A percentile compares a stretch with the other conserved stretches of the same genome.
Conservation (phyloP, 2,888 invertebrate genomes). For the Archips xylosteana region DNA sequence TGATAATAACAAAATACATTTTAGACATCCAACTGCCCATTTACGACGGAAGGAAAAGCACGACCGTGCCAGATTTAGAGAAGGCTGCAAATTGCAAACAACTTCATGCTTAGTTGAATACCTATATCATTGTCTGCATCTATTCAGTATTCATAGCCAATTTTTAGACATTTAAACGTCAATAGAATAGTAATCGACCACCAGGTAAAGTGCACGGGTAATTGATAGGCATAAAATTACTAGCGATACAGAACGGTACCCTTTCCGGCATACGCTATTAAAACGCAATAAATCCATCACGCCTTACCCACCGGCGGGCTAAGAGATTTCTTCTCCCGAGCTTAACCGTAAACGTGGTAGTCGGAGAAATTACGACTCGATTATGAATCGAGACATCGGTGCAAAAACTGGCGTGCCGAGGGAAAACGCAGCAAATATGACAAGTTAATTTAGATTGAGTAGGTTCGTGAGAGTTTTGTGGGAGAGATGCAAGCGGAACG, state of each 20-base stretch:
- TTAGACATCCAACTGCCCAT: neutral
- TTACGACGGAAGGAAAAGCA: neutral
- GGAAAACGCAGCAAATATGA: slow-evolving; percentile 75
- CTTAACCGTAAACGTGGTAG: slow-evolving; percentile 60
- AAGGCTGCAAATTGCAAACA: too few species aligned
- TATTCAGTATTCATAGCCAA: too few species aligned
- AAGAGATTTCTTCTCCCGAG: slow-evolving; percentile 53
- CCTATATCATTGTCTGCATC: too few species aligned
- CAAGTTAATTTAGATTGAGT: slow-evolving; percentile 78
- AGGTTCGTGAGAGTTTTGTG: slow-evolving; percentile 67
- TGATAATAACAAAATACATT: neutral
- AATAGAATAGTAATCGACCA: slow-evolving; percentile 13
- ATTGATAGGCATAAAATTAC: slow-evolving; percentile 65
- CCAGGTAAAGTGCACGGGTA: slow-evolving; percentile 36
- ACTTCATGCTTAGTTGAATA: neutral
- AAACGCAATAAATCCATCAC: slow-evolving; percentile 67
- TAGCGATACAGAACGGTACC: slow-evolving; percentile 60
- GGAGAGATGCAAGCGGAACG: slow-evolving; percentile 74
- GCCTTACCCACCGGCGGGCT: slow-evolving; percentile 46
- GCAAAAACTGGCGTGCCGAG: slow-evolving; percentile 59
- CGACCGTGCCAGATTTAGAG: too few species aligned
- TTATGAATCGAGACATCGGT: slow-evolving; percentile 59
- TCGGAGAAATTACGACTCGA: slow-evolving; percentile 63
- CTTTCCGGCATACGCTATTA: slow-evolving; percentile 66
- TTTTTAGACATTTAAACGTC: neutral